Evolutionary conservation across 2,113 vertebrate species (phyloP).

Genomic region (Ammodramus savannarum): DNA sequence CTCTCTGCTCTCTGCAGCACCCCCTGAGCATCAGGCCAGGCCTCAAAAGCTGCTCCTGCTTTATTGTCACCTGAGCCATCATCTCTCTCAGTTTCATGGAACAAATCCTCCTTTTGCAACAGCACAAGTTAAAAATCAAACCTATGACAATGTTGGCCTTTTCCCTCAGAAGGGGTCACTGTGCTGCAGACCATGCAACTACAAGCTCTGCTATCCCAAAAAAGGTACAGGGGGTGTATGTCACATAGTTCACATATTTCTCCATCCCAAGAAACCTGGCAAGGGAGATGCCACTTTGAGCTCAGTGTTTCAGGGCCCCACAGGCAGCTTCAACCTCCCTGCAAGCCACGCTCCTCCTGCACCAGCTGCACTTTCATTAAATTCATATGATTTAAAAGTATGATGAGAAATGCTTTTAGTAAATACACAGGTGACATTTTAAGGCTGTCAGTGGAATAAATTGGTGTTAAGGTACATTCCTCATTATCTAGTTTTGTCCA

Average conservation of each 20-base stretch:
- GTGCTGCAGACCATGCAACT: neutral
- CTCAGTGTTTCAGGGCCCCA: neutral
- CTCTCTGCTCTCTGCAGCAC: neutral
- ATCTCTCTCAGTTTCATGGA: neutral
- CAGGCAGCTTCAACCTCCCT: neutral
- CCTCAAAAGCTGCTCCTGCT: neutral
- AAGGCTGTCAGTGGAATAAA: neutral
- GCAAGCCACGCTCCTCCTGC: neutral
- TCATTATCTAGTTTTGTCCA: neutral
- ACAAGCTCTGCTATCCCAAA: neutral
- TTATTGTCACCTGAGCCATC: neutral
- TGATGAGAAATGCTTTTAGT: neutral
- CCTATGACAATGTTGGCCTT: fast-evolving
- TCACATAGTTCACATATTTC: neutral
- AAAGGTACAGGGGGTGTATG: too few relatives aligned
- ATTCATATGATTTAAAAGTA: neutral
- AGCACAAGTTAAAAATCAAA: neutral
- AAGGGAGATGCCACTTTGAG: neutral
- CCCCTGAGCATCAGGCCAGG: neutral
- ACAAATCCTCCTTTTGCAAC: neutral
- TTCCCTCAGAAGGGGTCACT: neutral
- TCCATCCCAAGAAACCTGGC: neutral
- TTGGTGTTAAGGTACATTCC: neutral
- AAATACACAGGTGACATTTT: neutral
- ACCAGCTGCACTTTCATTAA: neutral